Percentiles rank a stretch among this genome's conserved stretches.
Conservation (phyloP, 2,113 vertebrate species). For the Pangasianodon gigas region DNA sequence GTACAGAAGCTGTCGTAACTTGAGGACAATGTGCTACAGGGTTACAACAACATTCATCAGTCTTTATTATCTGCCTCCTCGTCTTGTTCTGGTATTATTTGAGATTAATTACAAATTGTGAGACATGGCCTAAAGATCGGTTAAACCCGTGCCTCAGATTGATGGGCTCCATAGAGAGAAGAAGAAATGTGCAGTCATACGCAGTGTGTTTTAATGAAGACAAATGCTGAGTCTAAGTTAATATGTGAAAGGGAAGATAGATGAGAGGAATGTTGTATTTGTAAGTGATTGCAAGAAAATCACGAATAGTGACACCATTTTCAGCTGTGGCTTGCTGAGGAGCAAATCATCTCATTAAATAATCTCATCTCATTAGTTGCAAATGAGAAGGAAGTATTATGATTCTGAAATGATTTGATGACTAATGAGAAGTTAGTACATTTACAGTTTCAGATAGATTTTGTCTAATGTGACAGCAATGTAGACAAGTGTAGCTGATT, state of each 20-base stretch:
- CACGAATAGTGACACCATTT: constrained; percentile 4
- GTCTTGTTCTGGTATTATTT: constrained; percentile 41
- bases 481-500: neutral
- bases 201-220: constrained; percentile 54
- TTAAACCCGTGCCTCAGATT: constrained; percentile 26
- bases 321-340: constrained; percentile 29
- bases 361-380: constrained; percentile 23
- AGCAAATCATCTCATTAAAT: constrained; percentile 36
- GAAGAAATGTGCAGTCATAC: constrained; percentile 38
- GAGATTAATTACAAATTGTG: constrained; percentile 49
- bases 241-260: constrained; percentile 41
- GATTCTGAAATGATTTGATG: constrained; percentile 15
- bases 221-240: constrained; percentile 41
- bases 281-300: constrained; percentile 40
- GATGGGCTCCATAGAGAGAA: constrained; percentile 40
- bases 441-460: neutral
- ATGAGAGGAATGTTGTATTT: constrained; percentile 36
- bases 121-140: constrained; percentile 29
- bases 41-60: constrained; percentile 40
- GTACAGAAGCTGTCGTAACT: constrained; percentile 33
- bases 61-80: constrained; percentile 42
- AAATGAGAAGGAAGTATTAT: constrained; percentile 19
- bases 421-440: constrained; percentile 17
- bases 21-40: constrained; percentile 30
- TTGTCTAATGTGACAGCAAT: neutral